Conservation (phyloP, 2,113 vertebrate species). For the Engraulis encrasicolus region DNA sequence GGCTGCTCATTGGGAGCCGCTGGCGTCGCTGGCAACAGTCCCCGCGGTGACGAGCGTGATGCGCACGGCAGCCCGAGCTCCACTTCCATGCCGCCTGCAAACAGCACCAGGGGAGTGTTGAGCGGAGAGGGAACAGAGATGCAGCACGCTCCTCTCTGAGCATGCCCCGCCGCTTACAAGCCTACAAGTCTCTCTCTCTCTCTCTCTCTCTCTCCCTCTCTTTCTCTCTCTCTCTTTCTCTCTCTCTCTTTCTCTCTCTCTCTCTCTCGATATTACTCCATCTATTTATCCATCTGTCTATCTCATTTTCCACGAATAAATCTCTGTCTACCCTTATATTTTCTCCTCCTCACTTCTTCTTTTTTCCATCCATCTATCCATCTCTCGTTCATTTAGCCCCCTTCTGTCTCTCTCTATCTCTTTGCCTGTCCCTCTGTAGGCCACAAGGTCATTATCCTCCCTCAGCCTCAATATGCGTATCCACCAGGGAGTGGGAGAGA, state of each 20-base stretch:
- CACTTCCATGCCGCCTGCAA: constrained; percentile 53
- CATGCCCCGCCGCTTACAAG: not conserved
- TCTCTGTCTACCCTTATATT: not conserved
- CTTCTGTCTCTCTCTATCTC: not conserved
- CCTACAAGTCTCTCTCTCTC: not conserved
- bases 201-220: too few species aligned
- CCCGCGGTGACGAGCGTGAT: constrained; percentile 64
- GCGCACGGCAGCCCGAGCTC: constrained; percentile 47
- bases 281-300: not conserved
- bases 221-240: not conserved
- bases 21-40: constrained; percentile 56
- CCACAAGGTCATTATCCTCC: not conserved
- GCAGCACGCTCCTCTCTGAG: not conserved
- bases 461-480: not conserved
- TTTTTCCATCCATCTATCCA: not conserved
- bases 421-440: not conserved
- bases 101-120: constrained; percentile 45
- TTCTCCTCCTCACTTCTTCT: too few species aligned
- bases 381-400: not conserved
- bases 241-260: not conserved
- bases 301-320: not conserved
- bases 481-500: not conserved
- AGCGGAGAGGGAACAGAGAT: not conserved
- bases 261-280: not conserved
- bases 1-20: constrained; percentile 32